Evolutionary conservation across 2,113 vertebrate species (phyloP).

Genomic region (Gambusia affinis): DNA sequence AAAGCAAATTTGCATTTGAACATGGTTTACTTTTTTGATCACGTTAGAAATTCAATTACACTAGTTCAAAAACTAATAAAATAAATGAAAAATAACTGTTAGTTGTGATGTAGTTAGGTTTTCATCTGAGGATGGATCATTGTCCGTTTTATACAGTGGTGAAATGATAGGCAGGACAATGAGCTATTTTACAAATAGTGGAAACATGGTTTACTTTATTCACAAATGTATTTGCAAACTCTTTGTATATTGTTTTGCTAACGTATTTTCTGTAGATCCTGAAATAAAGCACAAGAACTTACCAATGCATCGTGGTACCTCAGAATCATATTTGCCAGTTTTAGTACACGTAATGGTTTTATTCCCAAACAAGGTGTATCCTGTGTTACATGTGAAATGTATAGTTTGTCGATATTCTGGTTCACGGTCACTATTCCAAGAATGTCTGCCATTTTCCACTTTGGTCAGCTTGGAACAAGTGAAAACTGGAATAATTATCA

Average conservation of each 20-base stretch:
- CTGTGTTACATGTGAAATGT: constrained; percentile 47
- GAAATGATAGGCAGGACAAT: background rate
- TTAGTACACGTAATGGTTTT: constrained; percentile 24
- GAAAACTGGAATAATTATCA: too few relatives aligned
- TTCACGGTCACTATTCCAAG: rapidly evolving
- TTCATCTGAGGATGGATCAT: background rate
- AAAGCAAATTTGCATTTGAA: too few relatives aligned
- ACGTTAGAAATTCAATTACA: too few relatives aligned
- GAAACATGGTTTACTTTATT: background rate
- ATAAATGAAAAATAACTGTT: background rate
- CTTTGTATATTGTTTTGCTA: background rate
- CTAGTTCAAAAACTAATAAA: background rate
- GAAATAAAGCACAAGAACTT: constrained; percentile 16
- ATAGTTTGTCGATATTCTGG: constrained; percentile 38
- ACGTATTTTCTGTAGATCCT: background rate
- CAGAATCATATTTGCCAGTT: constrained; percentile 30
- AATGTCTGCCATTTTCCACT: too few relatives aligned
- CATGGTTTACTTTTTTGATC: too few relatives aligned
- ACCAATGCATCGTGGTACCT: constrained; percentile 69
- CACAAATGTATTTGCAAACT: background rate
- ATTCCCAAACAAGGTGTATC: constrained; percentile 52
- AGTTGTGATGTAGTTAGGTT: background rate
- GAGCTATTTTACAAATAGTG: background rate
- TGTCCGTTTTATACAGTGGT: background rate
- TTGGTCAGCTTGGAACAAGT: too few relatives aligned